Evolutionary conservation across 2,113 vertebrate species (phyloP), one percentile per base, ranked within the genome.

Genomic region (Malurus alboscapulatus): DNA sequence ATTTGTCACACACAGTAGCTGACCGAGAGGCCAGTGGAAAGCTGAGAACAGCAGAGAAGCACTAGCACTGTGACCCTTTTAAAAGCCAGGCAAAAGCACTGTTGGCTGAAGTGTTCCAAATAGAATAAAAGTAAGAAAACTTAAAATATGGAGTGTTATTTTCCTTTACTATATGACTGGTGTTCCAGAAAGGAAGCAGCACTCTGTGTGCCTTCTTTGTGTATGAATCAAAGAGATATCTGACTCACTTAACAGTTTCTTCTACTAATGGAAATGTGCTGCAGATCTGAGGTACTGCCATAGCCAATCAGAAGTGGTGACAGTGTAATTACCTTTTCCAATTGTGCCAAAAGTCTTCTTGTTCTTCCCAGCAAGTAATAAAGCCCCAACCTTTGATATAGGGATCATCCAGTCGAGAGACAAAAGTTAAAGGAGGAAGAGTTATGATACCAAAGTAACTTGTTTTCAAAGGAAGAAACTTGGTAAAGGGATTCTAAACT

Each of bases 241-340:
- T 89, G 87, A 87, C 80, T 87, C 74, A 93, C 76, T 78, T 71
- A 48, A 20, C 65, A 78, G 42, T 61, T 88, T 84, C 66, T 87
- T 81, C 88, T 93, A 1, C 62, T 54, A 57, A 67, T 13, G 45
- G 84, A 84, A 84, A 72, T 65, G 29, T 50, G 29, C 36, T 84
- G 48, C 13, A 21, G 42, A 44, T 66, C 72, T 79, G 59, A 85
- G 68, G 69, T 51, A 11, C 36, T 92, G 71, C 90, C 54, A 42
- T 51, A 82, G 59, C 14, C 65, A 58, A 26, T 29, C 77, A 53
- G 53, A 89, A 68, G n/a, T 59, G 14, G 61, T 84, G 61, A 92
- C 77, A 69, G 22, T 59, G 44, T 67, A 54, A 81, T 86, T 84
- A 44, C 73, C 79, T 86, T 59, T 72, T 50, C 53, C 63, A 17